Conservation (phyloP, 2,797 vertebrate species). For the Hybognathus amarus region DNA sequence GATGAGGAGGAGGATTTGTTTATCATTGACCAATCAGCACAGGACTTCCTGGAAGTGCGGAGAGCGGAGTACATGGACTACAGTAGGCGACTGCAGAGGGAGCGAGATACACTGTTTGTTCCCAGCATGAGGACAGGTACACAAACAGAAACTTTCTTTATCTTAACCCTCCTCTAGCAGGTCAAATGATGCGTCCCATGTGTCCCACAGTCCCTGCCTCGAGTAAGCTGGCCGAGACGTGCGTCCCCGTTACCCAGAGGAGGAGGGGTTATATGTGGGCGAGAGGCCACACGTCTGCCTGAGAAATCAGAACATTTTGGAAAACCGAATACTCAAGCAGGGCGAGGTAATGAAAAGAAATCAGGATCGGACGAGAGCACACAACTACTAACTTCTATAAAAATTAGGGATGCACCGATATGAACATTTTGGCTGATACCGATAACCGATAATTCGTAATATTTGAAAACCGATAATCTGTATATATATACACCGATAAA, state of each 20-base stretch:
- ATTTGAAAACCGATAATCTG: too few species aligned
- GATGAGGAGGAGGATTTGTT: constrained; percentile 79
- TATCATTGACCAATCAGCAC: constrained; percentile 73
- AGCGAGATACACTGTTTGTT: constrained; percentile 82
- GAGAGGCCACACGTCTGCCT: constrained; percentile 81
- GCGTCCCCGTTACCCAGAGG: constrained; percentile 90
- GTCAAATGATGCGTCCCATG: background rate
- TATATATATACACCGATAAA: too few species aligned
- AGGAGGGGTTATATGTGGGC: constrained; percentile 95
- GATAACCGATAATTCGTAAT: too few species aligned
- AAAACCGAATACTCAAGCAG: constrained; percentile 89
- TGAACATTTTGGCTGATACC: too few species aligned
- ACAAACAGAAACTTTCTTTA: background rate
- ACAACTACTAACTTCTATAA: background rate
- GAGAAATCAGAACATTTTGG: constrained; percentile 88
- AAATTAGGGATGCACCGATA: too few species aligned
- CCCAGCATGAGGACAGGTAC: constrained; percentile 87
- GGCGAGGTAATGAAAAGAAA: constrained; percentile 77
- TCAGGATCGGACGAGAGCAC: background rate
- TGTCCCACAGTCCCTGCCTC: constrained; percentile 80
- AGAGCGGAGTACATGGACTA: constrained; percentile 82
- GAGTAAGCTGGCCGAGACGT: constrained; percentile 85
- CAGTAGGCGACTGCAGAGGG: constrained; percentile 72
- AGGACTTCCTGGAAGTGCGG: constrained; percentile 83
- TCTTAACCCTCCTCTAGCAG: background rate